Base-by-base conservation (phyloP, 2,113 vertebrate species). In the Strigops habroptila region DNA sequence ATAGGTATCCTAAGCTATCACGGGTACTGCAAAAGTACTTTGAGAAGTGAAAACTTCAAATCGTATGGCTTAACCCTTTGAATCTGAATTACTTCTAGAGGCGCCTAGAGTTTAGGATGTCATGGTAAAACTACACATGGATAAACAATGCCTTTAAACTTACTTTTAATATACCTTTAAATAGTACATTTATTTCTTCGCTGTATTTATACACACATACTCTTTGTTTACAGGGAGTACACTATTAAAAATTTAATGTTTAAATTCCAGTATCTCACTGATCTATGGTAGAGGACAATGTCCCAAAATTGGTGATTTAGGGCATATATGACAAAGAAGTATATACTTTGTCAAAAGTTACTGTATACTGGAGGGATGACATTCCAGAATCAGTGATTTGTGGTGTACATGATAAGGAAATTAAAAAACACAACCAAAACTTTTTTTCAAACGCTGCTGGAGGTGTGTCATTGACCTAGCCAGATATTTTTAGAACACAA, bases 401-500 rank as follows among this genome's bases (percentile, higher is more conserved):
- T 14, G 41, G 11, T 25, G 27, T 31, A 70, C 0, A 1, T 14
- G 7, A n/a, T 28, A 76, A 18, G 15, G 24, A 23, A 15, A 33
- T 24, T 15, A 31, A n/a, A 64, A 63, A 59, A 6, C 6, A n/a
- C 7, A 63, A 35, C 16, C 21, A 28, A 82, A 92, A 90, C 27
- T 79, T 23, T 82, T 76, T 81, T 51, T 41, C 65, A 75, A 69
- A 62, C 53, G 33, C 17, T 89, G 63, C 41, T 82, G 62, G 81
- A 95, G 77, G 77, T 82, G 33, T 67, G 76, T 28, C 67, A 80
- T 59, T 87, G 93, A 82, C 77, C 77, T 74, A 82, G 77, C 8
- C 52, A 79, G 70, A 39, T 92, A 93, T 95, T 96, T 97, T 95
- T 96, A 93, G 96, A 89, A 59, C 4, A 30, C 12, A 68, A 91